Evolutionary conservation across 2,113 vertebrate species (phyloP).

Genomic region (Passer domesticus): DNA sequence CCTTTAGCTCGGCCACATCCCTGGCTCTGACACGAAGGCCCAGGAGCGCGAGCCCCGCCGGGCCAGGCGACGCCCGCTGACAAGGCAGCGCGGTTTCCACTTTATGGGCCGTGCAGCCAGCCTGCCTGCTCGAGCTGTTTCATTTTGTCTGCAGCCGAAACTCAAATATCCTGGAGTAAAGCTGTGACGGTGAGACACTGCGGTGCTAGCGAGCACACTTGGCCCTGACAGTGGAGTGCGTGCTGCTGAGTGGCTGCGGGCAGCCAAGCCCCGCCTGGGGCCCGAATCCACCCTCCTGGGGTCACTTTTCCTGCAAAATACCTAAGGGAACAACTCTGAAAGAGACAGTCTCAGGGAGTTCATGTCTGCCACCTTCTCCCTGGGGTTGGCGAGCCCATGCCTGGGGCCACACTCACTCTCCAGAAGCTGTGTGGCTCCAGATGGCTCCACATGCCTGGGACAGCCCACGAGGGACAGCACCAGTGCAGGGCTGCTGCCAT

Average conservation of each 20-base stretch:
- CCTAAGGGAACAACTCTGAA: neutral
- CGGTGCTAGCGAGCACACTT: neutral
- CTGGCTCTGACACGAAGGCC: neutral
- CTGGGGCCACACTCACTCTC: rapidly evolving
- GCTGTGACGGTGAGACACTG: neutral
- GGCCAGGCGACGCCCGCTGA: neutral
- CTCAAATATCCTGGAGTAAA: conserved; percentile 17
- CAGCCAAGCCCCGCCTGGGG: neutral
- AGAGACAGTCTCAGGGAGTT: neutral
- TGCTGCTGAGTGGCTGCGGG: neutral
- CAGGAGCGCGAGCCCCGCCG: rapidly evolving
- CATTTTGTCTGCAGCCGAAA: conserved; percentile 43
- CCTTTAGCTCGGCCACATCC: neutral
- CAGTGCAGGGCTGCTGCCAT: rapidly evolving
- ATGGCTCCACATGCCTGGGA: neutral
- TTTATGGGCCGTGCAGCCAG: conserved; percentile 18
- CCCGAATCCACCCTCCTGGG: neutral
- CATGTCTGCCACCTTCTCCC: neutral
- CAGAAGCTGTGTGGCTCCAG: rapidly evolving
- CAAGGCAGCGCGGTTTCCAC: neutral
- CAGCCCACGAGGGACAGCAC: rapidly evolving
- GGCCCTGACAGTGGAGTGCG: neutral
- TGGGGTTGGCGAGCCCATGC: neutral
- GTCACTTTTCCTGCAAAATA: neutral
- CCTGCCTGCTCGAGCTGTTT: conserved; percentile 59